phyloP scores from a whole-genome alignment of 2,888 invertebrate species.

The Diploptera punctata region DNA sequence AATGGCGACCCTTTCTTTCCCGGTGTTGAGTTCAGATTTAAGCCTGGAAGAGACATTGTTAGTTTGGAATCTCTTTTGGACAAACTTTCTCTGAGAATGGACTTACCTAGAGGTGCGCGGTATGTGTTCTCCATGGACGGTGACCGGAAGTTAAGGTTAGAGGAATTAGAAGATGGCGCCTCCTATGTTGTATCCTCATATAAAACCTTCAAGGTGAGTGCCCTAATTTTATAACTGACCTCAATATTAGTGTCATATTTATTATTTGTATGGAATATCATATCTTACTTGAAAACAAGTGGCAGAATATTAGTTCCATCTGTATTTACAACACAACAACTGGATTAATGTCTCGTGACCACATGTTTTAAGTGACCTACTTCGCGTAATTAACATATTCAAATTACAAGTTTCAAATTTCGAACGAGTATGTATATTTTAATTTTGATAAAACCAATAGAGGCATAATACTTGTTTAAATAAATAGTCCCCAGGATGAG shows the following conservation, averaged over 20 bases:
- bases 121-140: constrained; percentile 94
- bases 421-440: too few species aligned
- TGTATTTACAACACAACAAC: too few species aligned
- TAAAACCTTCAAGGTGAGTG: constrained; percentile 86
- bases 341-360: too few species aligned
- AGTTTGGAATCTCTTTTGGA: constrained; percentile 86
- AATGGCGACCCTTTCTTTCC: constrained; percentile 94
- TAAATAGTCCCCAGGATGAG: too few species aligned
- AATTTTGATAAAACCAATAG: too few species aligned
- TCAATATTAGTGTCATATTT: not conserved
- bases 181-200: constrained; percentile 93
- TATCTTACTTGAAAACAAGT: too few species aligned
- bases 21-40: constrained; percentile 86
- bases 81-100: constrained; percentile 85
- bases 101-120: constrained; percentile 86
- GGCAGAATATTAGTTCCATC: too few species aligned
- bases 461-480: too few species aligned
- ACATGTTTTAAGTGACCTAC: too few species aligned
- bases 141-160: constrained; percentile 80
- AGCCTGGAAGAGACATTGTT: constrained; percentile 86
- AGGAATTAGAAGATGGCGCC: constrained; percentile 88
- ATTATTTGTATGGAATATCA: too few species aligned
- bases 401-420: too few species aligned
- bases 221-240: not conserved
- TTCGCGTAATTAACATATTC: too few species aligned